Evolutionary conservation across 2,113 vertebrate genomes (phyloP), one percentile per base, ranked within the genome.

Genomic region (Phalacrocorax carbo): DNA sequence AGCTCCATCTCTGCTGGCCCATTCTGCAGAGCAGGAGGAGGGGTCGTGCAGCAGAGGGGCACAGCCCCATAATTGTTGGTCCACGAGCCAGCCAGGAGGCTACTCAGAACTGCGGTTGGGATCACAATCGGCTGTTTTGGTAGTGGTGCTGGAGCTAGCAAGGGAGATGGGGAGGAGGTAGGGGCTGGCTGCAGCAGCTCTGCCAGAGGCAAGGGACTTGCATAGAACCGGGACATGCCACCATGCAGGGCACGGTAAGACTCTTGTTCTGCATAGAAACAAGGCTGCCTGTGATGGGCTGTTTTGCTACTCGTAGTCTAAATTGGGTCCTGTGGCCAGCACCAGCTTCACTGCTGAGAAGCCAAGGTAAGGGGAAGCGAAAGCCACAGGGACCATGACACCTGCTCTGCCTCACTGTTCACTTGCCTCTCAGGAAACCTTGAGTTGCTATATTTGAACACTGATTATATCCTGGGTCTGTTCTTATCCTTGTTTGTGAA

Each of bases 401-500:
- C 94, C 97, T 97, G 97, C 49, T 95, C 68, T 83, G 81, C 51
- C 71, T 88, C 0, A 0, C 54, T 66, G 23, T 91, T 42, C 1
- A 0, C 61, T 90, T 91, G 57, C 80, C 40, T 82, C 78, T 94
- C 89, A 40, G 76, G 42, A 93, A 88, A 95, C 97, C 95, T 97
- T 97, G 95, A 90, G 79, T 36, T 95, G 83, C 91, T 97, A 88
- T 96, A 94, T 97, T 92, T 97, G 82, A 92, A 60, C 64, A 32
- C 30, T 52, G 89, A 97, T 97, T 96, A 90, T 3, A 2, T 48
- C 66, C 64, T 26, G 51, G 64, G 46, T 80, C 76, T 48, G 26
- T 15, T 90, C 84, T 94, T 97, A 97, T 97, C 95, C 58, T 86
- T 97, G 91, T 97, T 97, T 97, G 97, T 86, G 84, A 93, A 97